Percentiles rank a stretch among this genome's conserved stretches.
These are phyloP conservation scores for Rafetus swinhoei DNA, from an alignment of 2,113 vertebrate genomes.

Conservation along the genomic window DNA sequence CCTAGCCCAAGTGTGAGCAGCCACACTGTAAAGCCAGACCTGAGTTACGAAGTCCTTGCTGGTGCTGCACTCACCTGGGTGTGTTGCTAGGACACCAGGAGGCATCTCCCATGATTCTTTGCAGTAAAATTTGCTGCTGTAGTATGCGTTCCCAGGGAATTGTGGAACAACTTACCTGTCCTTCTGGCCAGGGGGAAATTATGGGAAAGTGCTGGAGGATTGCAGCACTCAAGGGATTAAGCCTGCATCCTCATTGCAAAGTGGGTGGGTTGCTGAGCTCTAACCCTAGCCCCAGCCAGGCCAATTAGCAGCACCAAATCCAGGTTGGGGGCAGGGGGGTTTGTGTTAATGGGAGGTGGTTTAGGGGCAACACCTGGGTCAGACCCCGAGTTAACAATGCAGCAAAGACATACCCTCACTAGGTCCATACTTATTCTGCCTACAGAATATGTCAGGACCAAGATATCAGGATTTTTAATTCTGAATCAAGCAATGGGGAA, in stretches of 20 bases:
- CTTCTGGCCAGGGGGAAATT: constrained; percentile 5
- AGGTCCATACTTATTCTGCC: background rate
- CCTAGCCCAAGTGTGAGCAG: background rate
- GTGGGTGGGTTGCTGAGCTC: constrained; percentile 16
- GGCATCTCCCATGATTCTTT: background rate
- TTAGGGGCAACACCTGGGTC: constrained; percentile 9
- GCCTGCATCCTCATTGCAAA: constrained; percentile 15
- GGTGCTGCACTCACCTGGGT: background rate
- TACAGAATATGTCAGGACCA: background rate
- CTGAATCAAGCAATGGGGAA: background rate
- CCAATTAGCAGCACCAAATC: constrained; percentile 16
- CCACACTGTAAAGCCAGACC: background rate
- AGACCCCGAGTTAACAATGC: background rate
- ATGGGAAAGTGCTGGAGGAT: background rate
- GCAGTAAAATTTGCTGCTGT: background rate
- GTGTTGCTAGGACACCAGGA: background rate
- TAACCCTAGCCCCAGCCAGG: constrained; percentile 35
- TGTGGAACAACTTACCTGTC: constrained; percentile 36
- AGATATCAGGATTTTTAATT: background rate
- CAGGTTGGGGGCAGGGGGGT: background rate
- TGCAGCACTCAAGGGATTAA: constrained; percentile 23
- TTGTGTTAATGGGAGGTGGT: background rate
- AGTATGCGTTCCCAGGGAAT: background rate
- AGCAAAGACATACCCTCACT: background rate
- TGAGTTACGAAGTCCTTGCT: background rate